Percentiles rank a stretch among this genome's conserved stretches.
phyloP scores from a whole-genome alignment of 2,797 vertebrate species.

The Smutsia gigantea region DNA sequence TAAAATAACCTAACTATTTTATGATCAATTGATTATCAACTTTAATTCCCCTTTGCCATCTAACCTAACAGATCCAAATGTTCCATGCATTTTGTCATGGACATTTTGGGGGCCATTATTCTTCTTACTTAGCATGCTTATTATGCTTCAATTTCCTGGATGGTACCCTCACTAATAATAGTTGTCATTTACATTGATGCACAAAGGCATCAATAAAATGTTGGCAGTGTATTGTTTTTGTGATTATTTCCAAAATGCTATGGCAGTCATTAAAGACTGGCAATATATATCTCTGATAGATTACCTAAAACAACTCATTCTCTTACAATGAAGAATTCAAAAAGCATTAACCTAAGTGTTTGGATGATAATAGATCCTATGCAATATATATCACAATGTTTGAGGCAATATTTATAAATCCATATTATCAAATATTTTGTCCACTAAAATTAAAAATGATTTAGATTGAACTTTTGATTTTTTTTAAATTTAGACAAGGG shows the following conservation, averaged over 20 bases:
- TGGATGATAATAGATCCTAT: neutral
- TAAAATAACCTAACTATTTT: neutral
- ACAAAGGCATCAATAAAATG: neutral
- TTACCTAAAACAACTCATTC: neutral
- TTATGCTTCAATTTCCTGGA: neutral
- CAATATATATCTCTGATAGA: neutral
- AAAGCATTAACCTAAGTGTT: neutral
- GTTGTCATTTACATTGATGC: neutral
- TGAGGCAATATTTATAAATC: neutral
- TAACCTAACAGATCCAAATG: neutral
- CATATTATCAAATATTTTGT: neutral
- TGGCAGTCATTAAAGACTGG: neutral
- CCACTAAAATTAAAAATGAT: neutral
- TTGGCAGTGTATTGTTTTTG: neutral
- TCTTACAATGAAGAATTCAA: neutral
- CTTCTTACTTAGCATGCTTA: neutral
- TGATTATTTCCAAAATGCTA: neutral
- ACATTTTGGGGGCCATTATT: neutral
- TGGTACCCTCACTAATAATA: neutral
- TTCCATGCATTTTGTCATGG: neutral
- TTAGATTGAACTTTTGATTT: neutral
- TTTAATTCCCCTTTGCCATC: neutral
- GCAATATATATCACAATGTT: neutral
- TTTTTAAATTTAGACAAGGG: neutral
- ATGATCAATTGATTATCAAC: neutral